Evolutionary conservation across 2,888 invertebrate species (phyloP), one percentile per base, ranked within the genome.

Genomic region (Agrotis segetum): DNA sequence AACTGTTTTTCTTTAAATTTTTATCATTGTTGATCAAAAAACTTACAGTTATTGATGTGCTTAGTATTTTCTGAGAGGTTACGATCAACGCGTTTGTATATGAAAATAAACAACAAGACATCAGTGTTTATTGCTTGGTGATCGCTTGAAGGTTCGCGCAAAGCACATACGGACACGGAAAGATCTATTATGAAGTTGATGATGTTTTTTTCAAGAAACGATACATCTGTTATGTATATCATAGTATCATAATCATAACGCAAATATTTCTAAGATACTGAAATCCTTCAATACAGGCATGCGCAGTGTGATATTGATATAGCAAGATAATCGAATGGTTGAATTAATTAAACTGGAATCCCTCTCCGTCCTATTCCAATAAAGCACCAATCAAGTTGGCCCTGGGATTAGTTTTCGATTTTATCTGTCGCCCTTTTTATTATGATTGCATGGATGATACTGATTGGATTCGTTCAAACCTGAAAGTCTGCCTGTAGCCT

Each of bases 331-430:
- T 71, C 46, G 46, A 78, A 24, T 11, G 50, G 19, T 14, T 19
- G 24, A 73, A 34, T 73, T 73, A 79, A 79, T 79, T 64, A 64
- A 75, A 73, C 34, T 34, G 44, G 29, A 53, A 64, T 64, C 73
- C 47, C 52, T 24, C 44, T 58, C 21, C 49, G 19, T 52, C 63
- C 49, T 47, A 50, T 56, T 71, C 24, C 46, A 71, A 50, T 56
- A 50, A 46, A 55, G 17, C 24, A 40, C 47, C 50, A 77, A 74
- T 77, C 34, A 61, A 46, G 46, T 56, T 61, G n/a, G 24, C 21
- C 19, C 34, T 56, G 16, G 13, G 60, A 56, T 78, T 56, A 50
- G 55, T 78, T 50, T 78, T 71, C 46, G 61, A 29, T 71, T 77
- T 77, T 60, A 55, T 49, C 49, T 60, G 17, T 9, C 9, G 55